Conservation (phyloP, 2,797 vertebrate genomes). For the Arremon brunneinucha region DNA sequence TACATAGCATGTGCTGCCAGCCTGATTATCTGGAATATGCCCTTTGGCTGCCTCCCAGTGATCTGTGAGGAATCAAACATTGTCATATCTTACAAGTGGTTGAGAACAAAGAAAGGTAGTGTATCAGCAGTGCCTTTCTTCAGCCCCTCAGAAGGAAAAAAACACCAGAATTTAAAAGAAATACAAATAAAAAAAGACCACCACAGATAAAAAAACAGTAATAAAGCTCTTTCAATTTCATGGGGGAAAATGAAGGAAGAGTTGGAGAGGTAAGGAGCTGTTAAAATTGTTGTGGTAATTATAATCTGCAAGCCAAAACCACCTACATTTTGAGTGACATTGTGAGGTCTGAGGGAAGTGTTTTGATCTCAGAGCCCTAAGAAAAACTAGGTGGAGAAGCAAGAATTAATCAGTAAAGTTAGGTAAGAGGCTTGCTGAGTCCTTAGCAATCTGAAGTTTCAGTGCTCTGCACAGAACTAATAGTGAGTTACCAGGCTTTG, state of each 20-base stretch:
- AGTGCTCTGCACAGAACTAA: not conserved
- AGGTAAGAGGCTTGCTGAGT: not conserved
- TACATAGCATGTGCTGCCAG: not conserved
- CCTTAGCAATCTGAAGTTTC: not conserved
- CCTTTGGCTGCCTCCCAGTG: not conserved
- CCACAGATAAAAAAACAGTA: not conserved
- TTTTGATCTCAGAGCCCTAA: not conserved
- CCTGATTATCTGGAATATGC: not conserved
- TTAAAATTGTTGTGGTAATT: not conserved
- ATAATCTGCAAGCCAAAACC: not conserved
- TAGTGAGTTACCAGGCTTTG: constrained; percentile 30
- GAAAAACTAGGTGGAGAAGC: not conserved
- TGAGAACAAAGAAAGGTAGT: not conserved
- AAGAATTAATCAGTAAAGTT: not conserved
- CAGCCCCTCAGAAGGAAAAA: not conserved
- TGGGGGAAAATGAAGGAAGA: not conserved
- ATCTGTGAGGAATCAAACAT: not conserved
- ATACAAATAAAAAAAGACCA: not conserved
- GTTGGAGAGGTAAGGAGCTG: not conserved
- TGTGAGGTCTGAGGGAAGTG: not conserved
- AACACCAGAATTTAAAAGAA: not conserved
- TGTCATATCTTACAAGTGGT: not conserved
- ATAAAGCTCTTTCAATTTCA: not conserved
- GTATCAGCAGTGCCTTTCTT: not conserved
- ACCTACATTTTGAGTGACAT: not conserved